Evolutionary conservation across 64 coral and sea anemone genomes (phyloP), one percentile per base, ranked within the genome.

Genomic region (Montipora efflorescens): DNA sequence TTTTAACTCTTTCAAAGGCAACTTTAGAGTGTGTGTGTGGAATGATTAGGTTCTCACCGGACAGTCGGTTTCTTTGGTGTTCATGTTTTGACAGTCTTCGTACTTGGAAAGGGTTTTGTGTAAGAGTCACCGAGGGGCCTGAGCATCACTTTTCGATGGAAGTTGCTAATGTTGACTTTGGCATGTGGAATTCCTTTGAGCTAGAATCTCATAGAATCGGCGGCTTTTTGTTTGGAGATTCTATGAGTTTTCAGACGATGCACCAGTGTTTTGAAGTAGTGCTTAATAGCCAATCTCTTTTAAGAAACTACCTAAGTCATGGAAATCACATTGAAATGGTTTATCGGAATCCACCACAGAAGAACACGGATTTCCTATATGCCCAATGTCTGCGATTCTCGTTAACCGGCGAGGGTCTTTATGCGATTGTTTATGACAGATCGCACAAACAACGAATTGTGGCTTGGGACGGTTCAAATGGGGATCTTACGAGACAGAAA

Each of bases 211-310:
- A 55, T 64, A 66, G 12, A 3, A 58, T 45, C 0, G 59, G 23
- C 58, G 80, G 80, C 5, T 83, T 67, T 64, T 5, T 66, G 25
- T 19, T 66, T 3, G 80, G 80, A 19, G 80, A 83, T 67, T 15
- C 21, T 0, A 7, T 83, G 0, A 36, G 12, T 16, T 47, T 11
- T 0, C 5, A 8, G 18, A 47, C 0, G 46, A 3, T 0, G 25
- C 0, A 28, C 28, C 7, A 1, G 4, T 47, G 18, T 74, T 25
- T 10, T 20, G 23, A 8, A 1, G 59, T 82, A 62, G 57, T 82
- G 8, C 13, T 82, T 4, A 44, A 21, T 28, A 7, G 58, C 13
- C 53, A 82, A 1, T 62, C 6, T 44, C n/a, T 61, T 21, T 64
- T 82, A 25, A 61, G 48, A 28, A 28, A 0, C 1, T 28, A 28